Percentiles rank a stretch among this genome's conserved stretches.
Conservation (phyloP, 2,113 vertebrate species). For the Actenoides lindsayi region DNA sequence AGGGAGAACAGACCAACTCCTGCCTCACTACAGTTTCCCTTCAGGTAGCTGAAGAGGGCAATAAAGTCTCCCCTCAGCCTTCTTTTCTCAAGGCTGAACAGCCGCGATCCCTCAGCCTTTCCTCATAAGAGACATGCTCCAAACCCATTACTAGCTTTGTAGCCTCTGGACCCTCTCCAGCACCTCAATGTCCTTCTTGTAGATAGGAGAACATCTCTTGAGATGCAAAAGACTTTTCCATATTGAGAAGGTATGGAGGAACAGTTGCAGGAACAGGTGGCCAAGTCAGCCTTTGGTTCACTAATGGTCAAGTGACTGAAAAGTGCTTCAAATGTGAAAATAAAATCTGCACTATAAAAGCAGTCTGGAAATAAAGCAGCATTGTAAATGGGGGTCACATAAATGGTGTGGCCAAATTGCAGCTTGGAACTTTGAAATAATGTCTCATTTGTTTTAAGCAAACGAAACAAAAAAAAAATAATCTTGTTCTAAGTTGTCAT, state of each 20-base stretch:
- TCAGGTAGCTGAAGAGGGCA: no score
- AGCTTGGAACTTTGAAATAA: neutral
- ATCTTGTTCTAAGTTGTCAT: neutral
- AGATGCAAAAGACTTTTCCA: neutral
- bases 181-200: no score
- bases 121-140: no score
- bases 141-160: no score
- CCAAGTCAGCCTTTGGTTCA: neutral
- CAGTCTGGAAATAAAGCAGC: neutral
- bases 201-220: neutral
- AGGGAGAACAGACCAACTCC: no score
- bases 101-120: no score
- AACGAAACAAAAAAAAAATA: neutral
- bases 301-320: neutral
- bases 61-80: no score
- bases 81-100: no score
- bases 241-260: neutral
- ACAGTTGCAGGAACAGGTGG: neutral
- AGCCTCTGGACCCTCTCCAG: no score
- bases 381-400: neutral
- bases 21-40: no score
- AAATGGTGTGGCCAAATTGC: neutral
- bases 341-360: neutral
- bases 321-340: neutral
- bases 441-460: neutral